Evolutionary conservation across 2,113 vertebrate species (phyloP).

Genomic region (Chlorodrepanis virens): DNA sequence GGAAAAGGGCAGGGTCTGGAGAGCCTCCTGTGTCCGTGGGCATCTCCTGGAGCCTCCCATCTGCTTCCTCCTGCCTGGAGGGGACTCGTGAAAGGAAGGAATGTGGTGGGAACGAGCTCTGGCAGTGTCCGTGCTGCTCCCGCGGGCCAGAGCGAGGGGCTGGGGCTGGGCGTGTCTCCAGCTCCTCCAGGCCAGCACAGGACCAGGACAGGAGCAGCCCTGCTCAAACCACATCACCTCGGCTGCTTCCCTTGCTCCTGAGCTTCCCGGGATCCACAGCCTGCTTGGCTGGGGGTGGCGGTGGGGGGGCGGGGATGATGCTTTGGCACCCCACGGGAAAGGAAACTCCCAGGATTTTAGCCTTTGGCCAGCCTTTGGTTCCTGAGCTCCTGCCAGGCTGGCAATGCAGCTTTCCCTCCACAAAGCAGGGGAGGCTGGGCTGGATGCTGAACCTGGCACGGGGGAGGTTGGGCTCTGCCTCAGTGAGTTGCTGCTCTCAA

Average conservation of each 20-base stretch:
- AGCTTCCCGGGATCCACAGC: neutral
- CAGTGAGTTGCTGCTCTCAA: neutral
- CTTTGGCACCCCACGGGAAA: neutral
- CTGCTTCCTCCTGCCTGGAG: neutral
- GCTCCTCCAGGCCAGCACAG: neutral
- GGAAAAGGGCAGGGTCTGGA: neutral
- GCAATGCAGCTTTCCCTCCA: too few species aligned
- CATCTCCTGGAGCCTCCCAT: rapidly evolving
- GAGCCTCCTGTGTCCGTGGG: neutral
- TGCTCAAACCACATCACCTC: rapidly evolving
- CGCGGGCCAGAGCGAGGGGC: rapidly evolving
- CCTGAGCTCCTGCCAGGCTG: neutral
- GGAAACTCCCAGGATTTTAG: neutral
- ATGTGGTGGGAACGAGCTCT: neutral
- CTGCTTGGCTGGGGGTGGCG: neutral
- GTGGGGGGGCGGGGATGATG: too few species aligned
- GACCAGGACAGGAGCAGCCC: rapidly evolving
- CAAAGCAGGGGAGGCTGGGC: neutral
- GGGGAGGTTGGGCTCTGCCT: neutral
- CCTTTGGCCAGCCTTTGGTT: neutral
- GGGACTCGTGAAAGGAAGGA: neutral
- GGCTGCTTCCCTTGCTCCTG: rapidly evolving
- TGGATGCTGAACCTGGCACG: neutral
- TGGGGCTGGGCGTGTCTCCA: rapidly evolving
- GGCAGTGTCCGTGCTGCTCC: rapidly evolving